Base-by-base conservation (phyloP, 1,140 invertebrate genomes). In the Lysiphlebus fabarum region DNA sequence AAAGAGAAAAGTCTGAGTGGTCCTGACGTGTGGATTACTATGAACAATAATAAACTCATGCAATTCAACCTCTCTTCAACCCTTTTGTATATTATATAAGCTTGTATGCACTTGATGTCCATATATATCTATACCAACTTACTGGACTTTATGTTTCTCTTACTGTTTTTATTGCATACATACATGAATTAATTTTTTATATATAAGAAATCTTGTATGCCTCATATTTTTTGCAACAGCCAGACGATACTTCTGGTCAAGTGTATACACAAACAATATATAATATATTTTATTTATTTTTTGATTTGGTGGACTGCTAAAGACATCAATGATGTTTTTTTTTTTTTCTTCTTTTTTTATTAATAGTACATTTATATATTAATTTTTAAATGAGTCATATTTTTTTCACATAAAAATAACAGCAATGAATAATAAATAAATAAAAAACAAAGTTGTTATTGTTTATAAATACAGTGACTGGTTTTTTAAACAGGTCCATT, bases 161-260 rank as follows among this genome's bases (percentile, higher is more conserved):
- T 26, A 26, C 17, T 26, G 17, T 26, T 26, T 26, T 26, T 26
- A 26, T 26, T 4, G 4, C 17, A 26, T 26, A 4, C 17, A 1
- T n/a, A n/a, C n/a, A n/a, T n/a, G n/a, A 4, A 26, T 26, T 26
- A 26, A 26, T 11, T 17, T 41, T 26, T 7, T 53, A 53, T 56
- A 34, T 59, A 51, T 70, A 67, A 64, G 66, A 43, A 47, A 33
- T 33, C 58, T 67, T 69, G 67, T 65, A 58, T 67, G 66, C 67
- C 61, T 57, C 67, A 78, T 78, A 71, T 75, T 78, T 78, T 75
- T 76, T 77, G 69, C 72, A 78, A 69, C 70, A 72, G 72, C 76
- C 76, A 78, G 76, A 78, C 76, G 72, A 74, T 74, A 72, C 73
- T 74, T 70, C 34, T 49, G 47, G 67, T 49, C 50, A 42, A 49